Conservation (phyloP, 2,797 vertebrate genomes). For the Helostoma temminkii region DNA sequence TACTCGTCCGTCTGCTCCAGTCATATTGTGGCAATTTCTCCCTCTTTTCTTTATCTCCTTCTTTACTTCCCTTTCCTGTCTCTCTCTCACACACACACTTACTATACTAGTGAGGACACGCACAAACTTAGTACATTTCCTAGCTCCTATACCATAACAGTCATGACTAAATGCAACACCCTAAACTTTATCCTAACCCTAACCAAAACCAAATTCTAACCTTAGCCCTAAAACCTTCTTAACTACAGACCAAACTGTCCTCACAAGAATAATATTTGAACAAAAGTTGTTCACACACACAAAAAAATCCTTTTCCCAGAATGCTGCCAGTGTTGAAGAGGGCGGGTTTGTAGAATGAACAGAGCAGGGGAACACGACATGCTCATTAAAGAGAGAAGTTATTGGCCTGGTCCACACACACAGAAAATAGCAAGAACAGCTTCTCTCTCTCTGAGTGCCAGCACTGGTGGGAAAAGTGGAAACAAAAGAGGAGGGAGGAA, state of each 20-base stretch:
- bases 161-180: too few species aligned
- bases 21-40: slow-evolving; percentile 49
- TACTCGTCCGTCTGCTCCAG: slow-evolving; percentile 36
- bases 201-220: too few species aligned
- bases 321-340: slow-evolving; percentile 49
- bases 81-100: too few species aligned
- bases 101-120: too few species aligned
- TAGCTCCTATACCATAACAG: too few species aligned
- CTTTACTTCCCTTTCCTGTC: slow-evolving; percentile 25
- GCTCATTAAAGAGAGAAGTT: slow-evolving; percentile 73
- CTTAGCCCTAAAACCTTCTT: too few species aligned
- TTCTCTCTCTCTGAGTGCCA: slow-evolving; percentile 49
- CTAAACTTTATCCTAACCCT: too few species aligned
- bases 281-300: too few species aligned
- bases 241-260: too few species aligned
- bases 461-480: slow-evolving; percentile 37
- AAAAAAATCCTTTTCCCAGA: slow-evolving; percentile 26
- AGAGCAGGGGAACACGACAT: slow-evolving; percentile 58
- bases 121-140: too few species aligned
- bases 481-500: slow-evolving; percentile 40
- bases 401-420: slow-evolving; percentile 51
- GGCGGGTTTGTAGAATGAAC: slow-evolving; percentile 51
- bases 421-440: slow-evolving; percentile 48
- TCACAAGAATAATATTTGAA: too few species aligned
- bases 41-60: too few species aligned